phyloP scores from a whole-genome alignment of 2,888 invertebrate species.

The Leptinotarsa tumamoca region DNA sequence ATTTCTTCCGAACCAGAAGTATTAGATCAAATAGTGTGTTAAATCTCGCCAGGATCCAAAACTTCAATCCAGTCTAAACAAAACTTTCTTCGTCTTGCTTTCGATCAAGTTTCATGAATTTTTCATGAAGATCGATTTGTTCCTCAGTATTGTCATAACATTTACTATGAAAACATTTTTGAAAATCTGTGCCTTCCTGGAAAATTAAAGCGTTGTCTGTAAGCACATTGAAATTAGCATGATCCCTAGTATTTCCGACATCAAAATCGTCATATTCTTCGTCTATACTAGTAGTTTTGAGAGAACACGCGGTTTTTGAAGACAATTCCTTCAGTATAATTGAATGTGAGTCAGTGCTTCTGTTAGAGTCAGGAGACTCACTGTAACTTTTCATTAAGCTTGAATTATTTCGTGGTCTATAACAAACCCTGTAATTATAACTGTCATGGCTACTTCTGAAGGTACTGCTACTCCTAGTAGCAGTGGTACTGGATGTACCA shows the following conservation, averaged over 20 bases:
- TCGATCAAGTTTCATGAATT: slow-evolving; percentile 48
- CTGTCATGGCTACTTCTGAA: slow-evolving; percentile 60
- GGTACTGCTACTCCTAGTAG: slow-evolving; percentile 62
- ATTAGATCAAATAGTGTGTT: background rate
- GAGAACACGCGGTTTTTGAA: slow-evolving; percentile 26
- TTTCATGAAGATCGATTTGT: slow-evolving; percentile 51
- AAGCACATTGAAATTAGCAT: slow-evolving; percentile 51
- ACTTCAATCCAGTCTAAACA: slow-evolving; percentile 43
- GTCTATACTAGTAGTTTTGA: slow-evolving; percentile 44
- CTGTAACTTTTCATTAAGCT: slow-evolving; percentile 59
- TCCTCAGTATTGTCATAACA: slow-evolving; percentile 45
- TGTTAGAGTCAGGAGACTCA: slow-evolving; percentile 69
- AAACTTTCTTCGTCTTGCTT: slow-evolving; percentile 56
- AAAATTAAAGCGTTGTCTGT: slow-evolving; percentile 54
- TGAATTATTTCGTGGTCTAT: slow-evolving; percentile 59
- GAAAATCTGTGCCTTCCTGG: slow-evolving; percentile 39
- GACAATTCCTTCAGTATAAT: slow-evolving; percentile 40
- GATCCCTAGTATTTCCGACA: slow-evolving; percentile 34
- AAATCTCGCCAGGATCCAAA: background rate
- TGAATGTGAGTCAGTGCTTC: slow-evolving; percentile 67
- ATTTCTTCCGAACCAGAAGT: too few relatives aligned
- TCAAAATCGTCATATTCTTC: slow-evolving; percentile 48
- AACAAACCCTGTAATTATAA: slow-evolving; percentile 60
- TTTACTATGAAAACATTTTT: slow-evolving; percentile 46
- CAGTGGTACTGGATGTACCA: slow-evolving; percentile 72